Evolutionary conservation across 2,113 vertebrate species (phyloP).

Genomic region (Mormyrus lacerda): DNA sequence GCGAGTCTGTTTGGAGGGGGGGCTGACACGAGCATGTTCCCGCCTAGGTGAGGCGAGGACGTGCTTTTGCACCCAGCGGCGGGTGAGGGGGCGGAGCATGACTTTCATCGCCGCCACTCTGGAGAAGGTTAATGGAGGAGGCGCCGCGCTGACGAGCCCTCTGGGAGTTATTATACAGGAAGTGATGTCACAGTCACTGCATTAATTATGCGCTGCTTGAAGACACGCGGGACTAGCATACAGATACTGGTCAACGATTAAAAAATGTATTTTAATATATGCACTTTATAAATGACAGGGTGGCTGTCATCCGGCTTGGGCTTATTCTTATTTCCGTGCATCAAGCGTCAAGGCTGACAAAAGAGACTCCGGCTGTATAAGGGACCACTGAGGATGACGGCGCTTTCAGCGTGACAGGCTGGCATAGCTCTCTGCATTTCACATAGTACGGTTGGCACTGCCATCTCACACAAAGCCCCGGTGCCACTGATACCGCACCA

Average conservation of each 20-base stretch:
- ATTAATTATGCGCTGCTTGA: not conserved
- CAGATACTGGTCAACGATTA: not conserved
- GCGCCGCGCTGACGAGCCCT: not conserved
- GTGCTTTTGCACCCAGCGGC: not conserved
- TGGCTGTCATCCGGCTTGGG: not conserved
- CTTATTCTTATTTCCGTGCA: not conserved
- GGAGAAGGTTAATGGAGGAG: not conserved
- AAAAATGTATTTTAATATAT: not conserved
- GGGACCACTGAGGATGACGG: not conserved
- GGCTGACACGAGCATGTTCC: not conserved
- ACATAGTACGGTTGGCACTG: not conserved
- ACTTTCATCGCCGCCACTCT: not conserved
- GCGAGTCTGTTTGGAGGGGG: not conserved
- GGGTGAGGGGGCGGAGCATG: not conserved
- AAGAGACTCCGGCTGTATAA: not conserved
- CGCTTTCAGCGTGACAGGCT: not conserved
- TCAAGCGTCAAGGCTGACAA: not conserved
- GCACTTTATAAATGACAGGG: not conserved
- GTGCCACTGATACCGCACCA: not conserved
- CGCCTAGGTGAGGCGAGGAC: not conserved
- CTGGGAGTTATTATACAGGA: not conserved
- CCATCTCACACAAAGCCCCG: not conserved
- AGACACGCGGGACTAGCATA: not conserved
- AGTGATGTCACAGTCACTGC: not conserved
- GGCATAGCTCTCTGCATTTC: not conserved